phyloP scores from a whole-genome alignment of 2,888 invertebrate genomes.

The Agriopis aurantiaria region DNA sequence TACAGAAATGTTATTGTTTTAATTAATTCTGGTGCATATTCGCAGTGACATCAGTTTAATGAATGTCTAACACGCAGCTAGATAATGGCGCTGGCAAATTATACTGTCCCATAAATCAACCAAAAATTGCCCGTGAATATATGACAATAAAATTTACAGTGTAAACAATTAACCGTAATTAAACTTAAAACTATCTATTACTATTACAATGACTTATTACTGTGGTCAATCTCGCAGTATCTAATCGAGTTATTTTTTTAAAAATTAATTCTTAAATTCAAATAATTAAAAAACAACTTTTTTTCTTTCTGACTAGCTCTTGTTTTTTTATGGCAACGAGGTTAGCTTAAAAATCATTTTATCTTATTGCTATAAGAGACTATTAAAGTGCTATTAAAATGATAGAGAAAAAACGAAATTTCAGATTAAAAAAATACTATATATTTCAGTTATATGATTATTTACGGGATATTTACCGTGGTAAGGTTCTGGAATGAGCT shows the following conservation, averaged over 20 bases:
- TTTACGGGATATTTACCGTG: too few relatives aligned
- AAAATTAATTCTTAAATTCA: too few relatives aligned
- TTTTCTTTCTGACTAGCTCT: too few relatives aligned
- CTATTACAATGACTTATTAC: not conserved
- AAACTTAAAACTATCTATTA: not conserved
- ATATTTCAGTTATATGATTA: too few relatives aligned
- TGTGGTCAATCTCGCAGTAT: not conserved
- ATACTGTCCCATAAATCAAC: conserved; percentile 34
- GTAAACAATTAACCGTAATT: conserved; percentile 5
- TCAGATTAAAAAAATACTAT: too few relatives aligned
- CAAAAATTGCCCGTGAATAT: conserved; percentile 24
- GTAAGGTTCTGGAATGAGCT: too few relatives aligned
- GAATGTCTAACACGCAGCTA: conserved; percentile 38
- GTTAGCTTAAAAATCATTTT: too few relatives aligned
- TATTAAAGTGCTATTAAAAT: too few relatives aligned
- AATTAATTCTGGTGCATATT: conserved; percentile 37
- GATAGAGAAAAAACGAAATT: too few relatives aligned
- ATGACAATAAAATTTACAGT: conserved; percentile 10
- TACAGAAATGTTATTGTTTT: conserved; percentile 17
- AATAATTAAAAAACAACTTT: not conserved
- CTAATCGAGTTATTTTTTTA: too few relatives aligned
- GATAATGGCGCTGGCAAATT: conserved; percentile 32
- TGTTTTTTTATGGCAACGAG: too few relatives aligned
- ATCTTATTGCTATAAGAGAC: too few relatives aligned
- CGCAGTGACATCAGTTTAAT: conserved; percentile 40